Evolutionary conservation across 2,113 vertebrate species (phyloP), one percentile per base, ranked within the genome.

Genomic region (Pollimyrus isidori): DNA sequence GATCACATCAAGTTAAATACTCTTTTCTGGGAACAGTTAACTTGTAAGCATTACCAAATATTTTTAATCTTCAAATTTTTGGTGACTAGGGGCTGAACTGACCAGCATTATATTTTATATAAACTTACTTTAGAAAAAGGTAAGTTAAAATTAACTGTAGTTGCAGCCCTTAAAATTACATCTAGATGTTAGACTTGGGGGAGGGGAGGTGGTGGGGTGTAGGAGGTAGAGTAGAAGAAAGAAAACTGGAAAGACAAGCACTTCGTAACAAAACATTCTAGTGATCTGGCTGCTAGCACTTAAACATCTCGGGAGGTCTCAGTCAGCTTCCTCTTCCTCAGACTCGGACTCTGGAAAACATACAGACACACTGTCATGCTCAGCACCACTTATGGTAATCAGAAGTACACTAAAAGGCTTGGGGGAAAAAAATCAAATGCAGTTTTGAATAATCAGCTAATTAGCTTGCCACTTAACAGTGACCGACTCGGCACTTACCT

Each of bases 261-360:
- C 90, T 93, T 92, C 90, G 91, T 93, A 93, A 93, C 89, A 91
- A 92, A 91, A 94, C 91, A 95, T 96, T 97, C 95, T 95, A 96
- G 92, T 94, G 94, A 95, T 97, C 96, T 96, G 95, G 93, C 90
- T 96, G 96, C 97, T 95, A 95, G 94, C 96, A 94, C 94, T 96
- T 94, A 95, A 95, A 92, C 93, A 92, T 90, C 91, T 91, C 92
- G 50, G 92, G 92, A 94, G 93, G 94, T 91, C 92, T 97, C 93
- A 99, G 95, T 99, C 98, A 42, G 96, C 98, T 90, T 99, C 98
- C 95, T 99, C 98, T 89, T 96, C 97, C 69, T 99, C 98, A 4
- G 98, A 99, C 87, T 99, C 98, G 0, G 98, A 99, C 93, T 99
- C 98, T 99, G 94, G 35, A 94, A 94, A 45, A 84, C 45, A 84